Conservation (phyloP, 2,888 invertebrate genomes). For the Malacosoma neustria region DNA sequence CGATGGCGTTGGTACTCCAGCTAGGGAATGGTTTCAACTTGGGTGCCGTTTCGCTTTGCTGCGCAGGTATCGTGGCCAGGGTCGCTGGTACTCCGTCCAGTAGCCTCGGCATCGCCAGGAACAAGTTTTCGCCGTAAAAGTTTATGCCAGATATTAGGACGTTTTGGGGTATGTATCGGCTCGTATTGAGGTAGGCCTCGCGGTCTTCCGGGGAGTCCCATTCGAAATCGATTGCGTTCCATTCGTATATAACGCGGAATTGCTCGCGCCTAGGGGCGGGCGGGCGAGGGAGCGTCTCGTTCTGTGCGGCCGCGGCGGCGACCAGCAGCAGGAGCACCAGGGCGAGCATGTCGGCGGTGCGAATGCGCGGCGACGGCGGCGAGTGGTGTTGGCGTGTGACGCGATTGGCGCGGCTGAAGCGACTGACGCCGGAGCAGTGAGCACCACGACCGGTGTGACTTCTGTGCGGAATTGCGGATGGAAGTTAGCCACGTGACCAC, state of each 20-base stretch:
- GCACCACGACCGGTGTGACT: slow-evolving; percentile 23
- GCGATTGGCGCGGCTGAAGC: slow-evolving; percentile 43
- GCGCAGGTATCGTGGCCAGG: slow-evolving; percentile 73
- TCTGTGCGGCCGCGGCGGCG: slow-evolving; percentile 56
- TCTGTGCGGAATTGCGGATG: slow-evolving; percentile 15
- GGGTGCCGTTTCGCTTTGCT: slow-evolving; percentile 69
- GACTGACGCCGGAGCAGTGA: slow-evolving; percentile 46
- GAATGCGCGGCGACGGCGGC: too few relatives aligned
- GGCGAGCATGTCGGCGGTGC: slow-evolving; percentile 38
- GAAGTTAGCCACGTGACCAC: slow-evolving; percentile 38
- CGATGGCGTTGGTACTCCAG: slow-evolving; percentile 80
- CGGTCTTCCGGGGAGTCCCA: slow-evolving; percentile 77
- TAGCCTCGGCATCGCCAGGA: slow-evolving; percentile 81
- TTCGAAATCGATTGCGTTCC: slow-evolving; percentile 81
- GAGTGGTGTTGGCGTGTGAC: slow-evolving; percentile 35
- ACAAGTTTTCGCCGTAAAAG: slow-evolving; percentile 79
- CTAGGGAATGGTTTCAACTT: slow-evolving; percentile 80
- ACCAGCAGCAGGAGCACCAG: slow-evolving; percentile 39
- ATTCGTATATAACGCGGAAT: slow-evolving; percentile 82
- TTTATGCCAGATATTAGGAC: slow-evolving; percentile 81
- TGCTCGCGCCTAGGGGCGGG: slow-evolving; percentile 59
- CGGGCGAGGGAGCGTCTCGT: slow-evolving; percentile 37
- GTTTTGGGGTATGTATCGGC: slow-evolving; percentile 79
- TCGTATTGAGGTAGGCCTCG: slow-evolving; percentile 67
- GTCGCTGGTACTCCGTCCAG: slow-evolving; percentile 82